Evolutionary conservation across 2,797 vertebrate genomes (phyloP).

Genomic region (Scomberomorus guttatus): DNA sequence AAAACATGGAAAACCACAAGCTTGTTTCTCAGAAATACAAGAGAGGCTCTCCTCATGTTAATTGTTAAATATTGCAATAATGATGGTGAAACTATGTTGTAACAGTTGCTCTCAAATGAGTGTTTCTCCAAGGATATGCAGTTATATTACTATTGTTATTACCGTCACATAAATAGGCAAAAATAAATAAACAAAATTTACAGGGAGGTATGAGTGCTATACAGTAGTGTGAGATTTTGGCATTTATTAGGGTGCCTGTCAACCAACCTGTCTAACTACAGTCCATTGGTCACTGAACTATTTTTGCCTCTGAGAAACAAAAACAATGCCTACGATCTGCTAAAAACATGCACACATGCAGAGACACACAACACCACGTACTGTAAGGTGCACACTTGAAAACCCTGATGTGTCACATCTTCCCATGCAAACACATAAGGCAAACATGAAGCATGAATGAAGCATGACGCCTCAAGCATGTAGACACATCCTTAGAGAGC

Average conservation of each 20-base stretch:
- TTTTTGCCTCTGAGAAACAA: not conserved
- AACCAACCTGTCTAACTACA: too few species aligned
- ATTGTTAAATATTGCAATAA: not conserved
- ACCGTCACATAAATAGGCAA: too few species aligned
- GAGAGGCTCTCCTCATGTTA: too few species aligned
- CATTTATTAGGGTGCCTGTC: too few species aligned
- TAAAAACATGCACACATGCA: not conserved
- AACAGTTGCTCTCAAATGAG: too few species aligned
- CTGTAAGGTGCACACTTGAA: not conserved
- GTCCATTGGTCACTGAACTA: not conserved
- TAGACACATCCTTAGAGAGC: conserved; percentile 24
- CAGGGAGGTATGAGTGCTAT: not conserved
- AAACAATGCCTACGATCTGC: not conserved
- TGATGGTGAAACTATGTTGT: not conserved
- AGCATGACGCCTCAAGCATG: conserved; percentile 48
- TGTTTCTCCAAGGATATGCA: too few species aligned
- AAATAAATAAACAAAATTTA: too few species aligned
- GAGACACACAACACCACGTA: not conserved
- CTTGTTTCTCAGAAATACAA: too few species aligned
- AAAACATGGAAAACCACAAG: too few species aligned
- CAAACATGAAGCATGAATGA: conserved; percentile 36
- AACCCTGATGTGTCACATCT: conserved; percentile 26
- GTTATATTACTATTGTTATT: too few species aligned
- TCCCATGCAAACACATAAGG: conserved; percentile 24
- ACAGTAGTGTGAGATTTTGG: not conserved